Evolutionary conservation across 2,888 invertebrate species (phyloP), one percentile per base, ranked within the genome.

Genomic region (Volucella inanis): DNA sequence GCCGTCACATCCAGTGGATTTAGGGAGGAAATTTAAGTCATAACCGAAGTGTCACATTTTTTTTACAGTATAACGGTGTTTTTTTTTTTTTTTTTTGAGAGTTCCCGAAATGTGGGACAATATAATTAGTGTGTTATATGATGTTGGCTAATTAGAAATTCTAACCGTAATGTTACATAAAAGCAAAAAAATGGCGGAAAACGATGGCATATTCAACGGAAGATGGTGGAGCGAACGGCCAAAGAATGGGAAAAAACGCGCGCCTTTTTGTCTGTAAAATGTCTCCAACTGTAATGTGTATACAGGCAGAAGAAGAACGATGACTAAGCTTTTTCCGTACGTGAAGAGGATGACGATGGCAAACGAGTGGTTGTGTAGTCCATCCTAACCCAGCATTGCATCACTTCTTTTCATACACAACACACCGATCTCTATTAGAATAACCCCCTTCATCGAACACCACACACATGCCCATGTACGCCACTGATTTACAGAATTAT

Each of bases 201-300:
- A 18, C 39, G 47, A 70, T 12, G 18, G 43, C 14, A 12, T 61
- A 15, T 3, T 41, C 22, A 41, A 14, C 68, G 52, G 55, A 52
- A 22, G 68, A 54, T 45, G 31, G 15, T 1, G 8, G 8, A 64
- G 11, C 8, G 22, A 9, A 15, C 9, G 10, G n/a, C 41, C 38
- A 18, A 49, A 15, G 43, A 61, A 68, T 54, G 61, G 47, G 41
- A 71, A 71, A 64, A 62, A 59, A 79, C 72, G 71, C 59, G 59
- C 79, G 79, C 79, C 79, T 79, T 79, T 79, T 79, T 79, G 71
- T 65, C 52, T 79, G 39, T 71, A 22, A 31, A 31, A 31, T 31
- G 22, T 14, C 47, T 55, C 62, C 50, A 61, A 67, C 10, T 82
- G 64, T 11, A 80, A 71, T 84, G 50, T 43, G 22, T 31, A 15